Evolutionary conservation across 1,140 invertebrate genomes (phyloP), one percentile per base, ranked within the genome.

Genomic region (Drosophila sucinea): DNA sequence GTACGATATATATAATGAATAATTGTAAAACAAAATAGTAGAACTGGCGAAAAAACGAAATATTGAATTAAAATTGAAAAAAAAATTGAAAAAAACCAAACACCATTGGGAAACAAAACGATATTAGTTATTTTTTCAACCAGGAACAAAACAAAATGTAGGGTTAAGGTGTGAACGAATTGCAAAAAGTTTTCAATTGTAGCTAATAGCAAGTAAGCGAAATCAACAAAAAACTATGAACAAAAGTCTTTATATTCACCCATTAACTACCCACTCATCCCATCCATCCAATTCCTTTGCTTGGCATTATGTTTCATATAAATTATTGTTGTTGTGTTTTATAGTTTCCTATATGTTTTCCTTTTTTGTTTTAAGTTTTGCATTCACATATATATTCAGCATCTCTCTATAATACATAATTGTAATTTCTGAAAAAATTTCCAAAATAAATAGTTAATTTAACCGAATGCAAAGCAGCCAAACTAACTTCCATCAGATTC

Each of bases 401-500:
- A 27, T 63, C 44, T 17, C 23, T 41, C 41, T 54, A 44, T 68
- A 68, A 73, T 86, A 66, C 72, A 68, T 73, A 79, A 77, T 69
- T 79, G 84, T 86, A 86, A 77, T 71, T 64, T 73, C 73, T 69
- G 65, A 33, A 69, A 38, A 47, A 63, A 33, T 25, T 25, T 65
- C 64, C 87, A 66, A 73, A 80, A 86, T 86, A 86, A 86, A 86
- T 83, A 86, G 79, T 87, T 83, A 57, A 79, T 87, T 83, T 69
- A 83, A 72, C 62, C 76, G 80, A 77, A 77, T 89, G 83, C 83
- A 83, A 73, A 86, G 82, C 79, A 77, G 79, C 79, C 72, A 86
- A 58, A 60, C 29, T n/a, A 54, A 40, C 54, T 38, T 17, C 17
- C 8, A 51, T 47, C 8, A 23, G 44, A 68, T 81, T 77, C 77